phyloP scores from a whole-genome alignment of 2,888 invertebrate genomes.

The Sarcophaga rosellei region DNA sequence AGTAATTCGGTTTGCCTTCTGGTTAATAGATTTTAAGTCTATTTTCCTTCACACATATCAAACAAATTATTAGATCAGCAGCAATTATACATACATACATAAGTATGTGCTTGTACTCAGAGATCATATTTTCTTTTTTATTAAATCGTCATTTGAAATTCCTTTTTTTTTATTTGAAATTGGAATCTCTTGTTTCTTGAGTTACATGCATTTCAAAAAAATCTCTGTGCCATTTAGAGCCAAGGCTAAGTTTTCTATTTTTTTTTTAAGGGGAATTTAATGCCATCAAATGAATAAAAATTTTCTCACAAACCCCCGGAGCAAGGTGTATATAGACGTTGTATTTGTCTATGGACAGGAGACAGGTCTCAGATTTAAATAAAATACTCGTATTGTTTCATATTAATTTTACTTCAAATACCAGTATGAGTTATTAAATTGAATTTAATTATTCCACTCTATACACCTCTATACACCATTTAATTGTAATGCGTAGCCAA shows the following conservation, averaged over 20 bases:
- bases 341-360: too few relatives aligned
- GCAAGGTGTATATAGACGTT: too few relatives aligned
- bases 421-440: conserved; percentile 29
- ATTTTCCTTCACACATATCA: too few relatives aligned
- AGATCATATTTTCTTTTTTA: too few relatives aligned
- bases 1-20: too few relatives aligned
- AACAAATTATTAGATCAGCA: too few relatives aligned
- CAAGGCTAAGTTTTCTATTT: conserved; percentile 6
- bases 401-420: conserved; percentile 48
- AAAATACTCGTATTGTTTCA: conserved; percentile 40
- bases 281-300: background rate
- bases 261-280: conserved; percentile 4
- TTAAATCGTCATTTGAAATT: too few relatives aligned
- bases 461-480: background rate
- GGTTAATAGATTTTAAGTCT: too few relatives aligned
- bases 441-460: conserved; percentile 36
- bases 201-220: background rate
- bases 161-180: background rate
- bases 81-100: too few relatives aligned
- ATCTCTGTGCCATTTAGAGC: conserved; percentile 14
- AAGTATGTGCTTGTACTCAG: too few relatives aligned
- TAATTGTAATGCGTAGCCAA: conserved; percentile 44
- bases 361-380: conserved; percentile 39
- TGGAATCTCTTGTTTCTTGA: conserved; percentile 26
- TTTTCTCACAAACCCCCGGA: too few relatives aligned